Base-by-base conservation (phyloP, 2,113 vertebrate genomes). In the Calyptommatus sinebrachiatus region DNA sequence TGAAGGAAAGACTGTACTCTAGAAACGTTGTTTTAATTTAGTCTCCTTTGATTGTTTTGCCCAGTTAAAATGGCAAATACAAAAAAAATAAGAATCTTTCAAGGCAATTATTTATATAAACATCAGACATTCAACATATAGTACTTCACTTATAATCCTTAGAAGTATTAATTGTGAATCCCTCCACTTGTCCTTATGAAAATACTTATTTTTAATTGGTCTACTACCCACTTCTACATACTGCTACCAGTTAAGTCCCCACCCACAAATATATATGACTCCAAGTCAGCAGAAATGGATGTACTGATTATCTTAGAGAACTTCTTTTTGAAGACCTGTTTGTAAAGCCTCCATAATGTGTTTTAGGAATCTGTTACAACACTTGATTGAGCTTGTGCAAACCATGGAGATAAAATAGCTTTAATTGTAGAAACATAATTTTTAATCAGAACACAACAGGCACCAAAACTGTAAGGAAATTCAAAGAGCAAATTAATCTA, bases 181-280 rank as follows among this genome's bases (percentile, higher is more conserved):
- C 53, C 57, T 74, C 53, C 53, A 75, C 29, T 12, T 77, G 46
- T 77, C 46, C 65, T 69, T 12, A 57, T 35, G 65, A 77, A 68
- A 77, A 69, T 18, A 18, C 18, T 68, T 65, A 3, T 76, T 76
- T 22, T 77, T 28, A 31, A 7, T 21, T 31, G 28, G 18, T 35
- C 63, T 26, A 24, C 8, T 26, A 9, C 62, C 61, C 61, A 63
- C 7, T 65, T 21, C 5, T 5, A 41, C 9, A 14, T 57, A 22
- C 48, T 77, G 29, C 76, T 28, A 69, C 10, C 12, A 35, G 35
- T 45, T 68, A 77, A 77, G 45, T 77, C 76, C 67, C 76, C 63
- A 50, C 68, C 65, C 68, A 16, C 29, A 28, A 77, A 68, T 5
- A 7, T 26, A 11, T 22, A 24, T 53, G 63, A 24, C 46, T 48